Percentiles rank a stretch among this genome's conserved stretches.
These are phyloP conservation scores for Hirtodrosophila cameraria DNA, from an alignment of 2,888 invertebrate species.

Conservation along the genomic window DNA sequence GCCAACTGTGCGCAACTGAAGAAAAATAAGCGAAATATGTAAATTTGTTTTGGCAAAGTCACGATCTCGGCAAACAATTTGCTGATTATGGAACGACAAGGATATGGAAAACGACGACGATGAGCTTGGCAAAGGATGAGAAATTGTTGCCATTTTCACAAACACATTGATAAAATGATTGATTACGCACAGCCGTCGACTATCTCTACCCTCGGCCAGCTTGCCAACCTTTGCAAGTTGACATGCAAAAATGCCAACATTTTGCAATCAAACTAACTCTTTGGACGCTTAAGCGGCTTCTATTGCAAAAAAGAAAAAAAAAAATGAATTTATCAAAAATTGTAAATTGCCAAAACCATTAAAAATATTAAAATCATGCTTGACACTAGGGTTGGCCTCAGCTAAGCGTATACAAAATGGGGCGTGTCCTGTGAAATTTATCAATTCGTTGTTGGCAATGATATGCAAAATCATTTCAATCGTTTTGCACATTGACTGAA, in stretches of 20 bases:
- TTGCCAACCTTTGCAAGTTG: constrained; percentile 21
- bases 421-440: constrained; percentile 74
- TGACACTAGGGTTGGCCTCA: constrained; percentile 26
- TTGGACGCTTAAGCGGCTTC: constrained; percentile 68
- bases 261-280: constrained; percentile 80
- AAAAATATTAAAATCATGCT: constrained; percentile 82
- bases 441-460: constrained; percentile 59
- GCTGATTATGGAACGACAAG: constrained; percentile 73
- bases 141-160: constrained; percentile 79
- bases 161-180: constrained; percentile 81
- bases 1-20: constrained; percentile 64
- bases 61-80: constrained; percentile 78
- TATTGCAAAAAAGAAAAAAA: constrained; percentile 27
- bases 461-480: constrained; percentile 71
- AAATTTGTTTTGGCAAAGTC: constrained; percentile 77
- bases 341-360: constrained; percentile 81
- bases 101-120: not conserved
- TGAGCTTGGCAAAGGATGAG: constrained; percentile 37
- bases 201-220: constrained; percentile 19
- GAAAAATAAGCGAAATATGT: constrained; percentile 77
- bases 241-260: constrained; percentile 69
- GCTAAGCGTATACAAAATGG: constrained; percentile 32
- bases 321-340: constrained; percentile 79
- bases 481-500: constrained; percentile 29
- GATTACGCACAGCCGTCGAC: constrained; percentile 77